A percentile compares a stretch with the other conserved stretches of the same genome.
phyloP scores from a whole-genome alignment of 2,888 invertebrate species.

The Pterostichus niger region DNA sequence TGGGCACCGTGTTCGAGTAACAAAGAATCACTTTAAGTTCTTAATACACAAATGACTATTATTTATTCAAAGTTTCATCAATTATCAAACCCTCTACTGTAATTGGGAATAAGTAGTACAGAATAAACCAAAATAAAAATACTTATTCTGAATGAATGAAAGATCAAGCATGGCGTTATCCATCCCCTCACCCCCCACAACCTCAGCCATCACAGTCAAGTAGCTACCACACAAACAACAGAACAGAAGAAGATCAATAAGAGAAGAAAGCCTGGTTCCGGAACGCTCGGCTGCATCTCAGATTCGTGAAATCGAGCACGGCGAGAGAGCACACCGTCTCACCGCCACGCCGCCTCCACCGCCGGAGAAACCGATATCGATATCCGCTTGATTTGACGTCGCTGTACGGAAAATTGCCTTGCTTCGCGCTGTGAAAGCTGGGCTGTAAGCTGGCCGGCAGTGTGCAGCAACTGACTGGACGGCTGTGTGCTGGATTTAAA shows the following conservation, averaged over 20 bases:
- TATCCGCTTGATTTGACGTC: slow-evolving; percentile 76
- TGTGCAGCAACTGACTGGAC: background rate
- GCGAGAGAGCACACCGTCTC: slow-evolving; percentile 69
- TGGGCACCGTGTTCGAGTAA: too few relatives aligned
- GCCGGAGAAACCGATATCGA: slow-evolving; percentile 72
- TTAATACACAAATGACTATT: too few relatives aligned
- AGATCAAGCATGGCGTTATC: too few relatives aligned
- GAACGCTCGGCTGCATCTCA: slow-evolving; percentile 76
- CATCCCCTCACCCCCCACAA: too few relatives aligned
- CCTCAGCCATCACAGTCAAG: background rate
- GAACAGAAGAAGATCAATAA: slow-evolving; percentile 76
- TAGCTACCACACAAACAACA: slow-evolving; percentile 7
- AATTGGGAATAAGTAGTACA: too few relatives aligned
- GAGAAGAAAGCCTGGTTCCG: slow-evolving; percentile 78
- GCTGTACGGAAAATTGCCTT: slow-evolving; percentile 71
- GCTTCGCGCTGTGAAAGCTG: background rate
- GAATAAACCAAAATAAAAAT: too few relatives aligned
- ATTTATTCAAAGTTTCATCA: too few relatives aligned
- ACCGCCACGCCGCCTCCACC: slow-evolving; percentile 69
- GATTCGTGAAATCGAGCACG: slow-evolving; percentile 77
- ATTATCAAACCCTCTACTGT: too few relatives aligned
- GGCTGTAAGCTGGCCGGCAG: too few relatives aligned
- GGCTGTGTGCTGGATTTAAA: background rate
- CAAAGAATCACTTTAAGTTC: too few relatives aligned
- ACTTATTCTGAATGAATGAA: too few relatives aligned